phyloP scores from a whole-genome alignment of 1,140 invertebrate species.

The Scaptodrosophila lebanonensis region DNA sequence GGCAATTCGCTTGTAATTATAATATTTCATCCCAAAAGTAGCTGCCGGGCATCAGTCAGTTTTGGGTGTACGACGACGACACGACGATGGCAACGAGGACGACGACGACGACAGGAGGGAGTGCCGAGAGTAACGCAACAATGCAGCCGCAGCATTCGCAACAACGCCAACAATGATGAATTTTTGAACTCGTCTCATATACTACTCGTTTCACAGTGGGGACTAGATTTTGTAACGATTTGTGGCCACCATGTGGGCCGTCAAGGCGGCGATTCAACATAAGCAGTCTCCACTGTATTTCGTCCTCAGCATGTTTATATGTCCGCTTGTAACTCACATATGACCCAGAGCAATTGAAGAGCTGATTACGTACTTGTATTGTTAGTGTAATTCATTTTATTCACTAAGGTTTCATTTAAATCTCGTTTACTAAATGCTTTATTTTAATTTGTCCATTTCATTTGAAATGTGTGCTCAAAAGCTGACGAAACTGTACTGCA shows the following conservation, averaged over 20 bases:
- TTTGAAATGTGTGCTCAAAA: too few species aligned
- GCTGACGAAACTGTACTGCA: too few species aligned
- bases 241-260: too few species aligned
- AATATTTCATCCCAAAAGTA: conserved; percentile 77
- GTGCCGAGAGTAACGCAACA: conserved; percentile 45
- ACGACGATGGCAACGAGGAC: conserved; percentile 2
- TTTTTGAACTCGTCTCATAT: conserved; percentile 66
- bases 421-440: conserved; percentile 45
- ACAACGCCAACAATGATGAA: conserved; percentile 62
- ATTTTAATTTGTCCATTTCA: too few species aligned
- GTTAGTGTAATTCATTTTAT: too few species aligned
- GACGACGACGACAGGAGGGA: background rate
- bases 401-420: conserved; percentile 41
- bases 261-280: too few species aligned
- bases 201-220: conserved; percentile 50
- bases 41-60: conserved; percentile 72
- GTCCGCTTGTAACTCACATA: background rate
- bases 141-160: conserved; percentile 43
- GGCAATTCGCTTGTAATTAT: conserved; percentile 77
- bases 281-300: too few species aligned
- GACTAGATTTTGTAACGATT: too few species aligned
- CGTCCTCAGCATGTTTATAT: too few species aligned
- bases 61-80: conserved; percentile 44
- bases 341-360: conserved; percentile 28
- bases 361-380: too few species aligned